Conservation (phyloP, 2,888 invertebrate genomes). For the Agrilus mali region DNA sequence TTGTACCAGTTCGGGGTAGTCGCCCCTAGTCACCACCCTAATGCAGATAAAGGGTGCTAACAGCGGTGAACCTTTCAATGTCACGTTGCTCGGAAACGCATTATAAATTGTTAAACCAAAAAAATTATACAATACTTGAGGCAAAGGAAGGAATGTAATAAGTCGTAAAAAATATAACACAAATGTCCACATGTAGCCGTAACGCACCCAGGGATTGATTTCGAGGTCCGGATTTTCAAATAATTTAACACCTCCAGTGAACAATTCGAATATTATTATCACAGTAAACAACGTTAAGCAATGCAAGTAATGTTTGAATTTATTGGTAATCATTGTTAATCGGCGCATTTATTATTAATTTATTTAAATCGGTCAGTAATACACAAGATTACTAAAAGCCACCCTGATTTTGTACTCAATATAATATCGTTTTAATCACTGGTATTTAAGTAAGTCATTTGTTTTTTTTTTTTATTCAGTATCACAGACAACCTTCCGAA, state of each 20-base stretch:
- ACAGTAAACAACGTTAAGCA: conserved; percentile 61
- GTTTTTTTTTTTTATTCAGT: too few species aligned
- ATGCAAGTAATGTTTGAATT: conserved; percentile 69
- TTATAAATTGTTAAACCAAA: conserved; percentile 80
- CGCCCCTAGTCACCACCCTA: conserved; percentile 86
- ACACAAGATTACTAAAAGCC: too few species aligned
- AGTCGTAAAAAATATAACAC: conserved; percentile 66
- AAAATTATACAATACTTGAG: conserved; percentile 82
- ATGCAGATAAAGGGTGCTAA: conserved; percentile 91
- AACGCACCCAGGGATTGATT: conserved; percentile 70
- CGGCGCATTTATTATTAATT: too few species aligned
- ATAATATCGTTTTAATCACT: too few species aligned
- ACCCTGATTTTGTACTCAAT: too few species aligned
- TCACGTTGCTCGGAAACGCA: conserved; percentile 86
- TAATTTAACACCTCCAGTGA: conserved; percentile 37
- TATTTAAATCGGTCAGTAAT: too few species aligned
- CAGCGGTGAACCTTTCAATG: conserved; percentile 73
- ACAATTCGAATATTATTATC: conserved; percentile 58
- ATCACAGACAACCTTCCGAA: too few species aligned
- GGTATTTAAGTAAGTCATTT: too few species aligned
- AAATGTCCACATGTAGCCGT: conserved; percentile 63
- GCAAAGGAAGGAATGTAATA: conserved; percentile 73
- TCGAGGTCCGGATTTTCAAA: conserved; percentile 38
- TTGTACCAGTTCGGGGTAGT: conserved; percentile 82
- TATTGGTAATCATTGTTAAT: conserved; percentile 39